Conservation (phyloP, 2,888 invertebrate species). For the Arge pagana region DNA sequence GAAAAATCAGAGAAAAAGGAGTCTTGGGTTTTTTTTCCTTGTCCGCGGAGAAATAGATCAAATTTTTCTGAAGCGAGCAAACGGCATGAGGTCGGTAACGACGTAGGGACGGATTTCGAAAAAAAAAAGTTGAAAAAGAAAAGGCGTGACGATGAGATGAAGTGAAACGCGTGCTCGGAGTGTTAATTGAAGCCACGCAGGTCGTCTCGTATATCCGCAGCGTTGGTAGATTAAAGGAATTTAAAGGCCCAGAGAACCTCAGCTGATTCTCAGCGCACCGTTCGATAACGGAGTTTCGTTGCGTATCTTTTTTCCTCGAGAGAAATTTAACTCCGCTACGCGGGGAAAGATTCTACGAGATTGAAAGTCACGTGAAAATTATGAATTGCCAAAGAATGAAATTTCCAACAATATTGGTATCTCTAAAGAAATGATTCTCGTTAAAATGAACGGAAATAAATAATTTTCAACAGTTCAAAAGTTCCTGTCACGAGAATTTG, state of each 20-base stretch:
- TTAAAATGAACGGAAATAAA: no score
- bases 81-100: background rate
- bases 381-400: no score
- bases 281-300: background rate
- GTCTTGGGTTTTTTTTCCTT: slow-evolving; percentile 11
- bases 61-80: slow-evolving; percentile 23
- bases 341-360: no score
- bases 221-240: slow-evolving; percentile 36
- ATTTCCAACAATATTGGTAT: no score
- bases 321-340: no score
- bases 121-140: slow-evolving; percentile 23
- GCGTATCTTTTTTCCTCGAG: no score
- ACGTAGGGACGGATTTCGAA: slow-evolving; percentile 24
- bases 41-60: slow-evolving; percentile 20
- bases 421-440: no score
- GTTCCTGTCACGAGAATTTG: no score
- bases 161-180: slow-evolving; percentile 27
- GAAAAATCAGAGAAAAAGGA: no score
- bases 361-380: no score
- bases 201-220: slow-evolving; percentile 44
- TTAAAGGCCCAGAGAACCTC: slow-evolving; percentile 32
- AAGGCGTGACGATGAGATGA: slow-evolving; percentile 20
- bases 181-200: slow-evolving; percentile 33
- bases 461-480: no score
- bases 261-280: slow-evolving; percentile 16